These are phyloP conservation scores for Tyrannus savana DNA, from an alignment of 2,113 vertebrate species.

Conservation along the genomic window DNA sequence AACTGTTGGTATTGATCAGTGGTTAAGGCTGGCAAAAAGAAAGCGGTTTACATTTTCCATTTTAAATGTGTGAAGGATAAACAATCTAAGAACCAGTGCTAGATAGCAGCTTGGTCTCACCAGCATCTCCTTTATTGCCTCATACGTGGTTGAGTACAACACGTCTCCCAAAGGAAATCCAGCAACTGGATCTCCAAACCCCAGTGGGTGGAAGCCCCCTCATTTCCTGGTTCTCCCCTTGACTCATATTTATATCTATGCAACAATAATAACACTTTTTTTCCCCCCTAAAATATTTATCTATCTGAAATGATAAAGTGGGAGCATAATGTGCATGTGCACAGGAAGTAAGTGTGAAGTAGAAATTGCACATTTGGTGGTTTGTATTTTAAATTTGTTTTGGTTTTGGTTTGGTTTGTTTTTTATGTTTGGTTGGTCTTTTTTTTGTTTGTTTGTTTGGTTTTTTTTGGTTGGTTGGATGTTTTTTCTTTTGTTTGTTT, in stretches of 20 bases:
- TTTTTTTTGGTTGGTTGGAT: background rate
- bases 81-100: background rate
- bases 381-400: background rate
- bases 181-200: background rate
- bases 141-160: background rate
- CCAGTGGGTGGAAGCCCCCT: background rate
- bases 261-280: background rate
- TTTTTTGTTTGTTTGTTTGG: background rate
- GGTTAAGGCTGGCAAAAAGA: background rate
- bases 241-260: background rate
- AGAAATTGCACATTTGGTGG: background rate
- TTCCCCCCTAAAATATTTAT: background rate
- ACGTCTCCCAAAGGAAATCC: background rate
- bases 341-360: background rate
- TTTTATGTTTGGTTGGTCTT: background rate
- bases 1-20: conserved; percentile 39
- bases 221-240: background rate
- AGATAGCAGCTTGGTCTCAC: background rate
- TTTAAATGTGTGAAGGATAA: conserved; percentile 12
- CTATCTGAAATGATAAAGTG: background rate
- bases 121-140: background rate
- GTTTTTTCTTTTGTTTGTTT: no score
- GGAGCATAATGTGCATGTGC: background rate
- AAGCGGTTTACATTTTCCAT: background rate
- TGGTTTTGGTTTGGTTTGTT: background rate